Evolutionary conservation across 2,113 vertebrate species (phyloP).

Genomic region (Podiceps cristatus): DNA sequence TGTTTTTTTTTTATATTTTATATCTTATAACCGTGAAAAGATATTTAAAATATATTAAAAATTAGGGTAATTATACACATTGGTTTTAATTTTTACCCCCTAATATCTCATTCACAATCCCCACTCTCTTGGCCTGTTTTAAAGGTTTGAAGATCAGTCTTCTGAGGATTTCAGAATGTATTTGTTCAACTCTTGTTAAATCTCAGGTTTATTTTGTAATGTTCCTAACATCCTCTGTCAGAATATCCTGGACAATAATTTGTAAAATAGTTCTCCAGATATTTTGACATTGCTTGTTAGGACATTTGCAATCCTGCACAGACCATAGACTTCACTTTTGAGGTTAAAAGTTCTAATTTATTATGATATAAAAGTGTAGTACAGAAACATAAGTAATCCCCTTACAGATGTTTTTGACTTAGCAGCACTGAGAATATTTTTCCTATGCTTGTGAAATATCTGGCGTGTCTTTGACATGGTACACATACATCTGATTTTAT

Average conservation of each 20-base stretch:
- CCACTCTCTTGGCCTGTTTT: neutral
- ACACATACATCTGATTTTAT: neutral
- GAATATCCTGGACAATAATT: neutral
- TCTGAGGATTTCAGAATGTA: neutral
- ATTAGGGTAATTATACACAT: neutral
- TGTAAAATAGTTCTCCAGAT: neutral
- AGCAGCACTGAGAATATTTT: neutral
- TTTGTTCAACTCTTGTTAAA: neutral
- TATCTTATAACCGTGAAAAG: rapidly evolving
- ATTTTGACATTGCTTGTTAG: neutral
- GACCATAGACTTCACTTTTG: neutral
- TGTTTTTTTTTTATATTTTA: neutral
- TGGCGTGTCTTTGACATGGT: neutral
- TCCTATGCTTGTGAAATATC: neutral
- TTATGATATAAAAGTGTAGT: neutral
- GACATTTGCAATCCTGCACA: neutral
- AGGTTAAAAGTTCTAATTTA: neutral
- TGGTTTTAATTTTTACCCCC: neutral
- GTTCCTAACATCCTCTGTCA: neutral
- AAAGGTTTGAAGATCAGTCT: neutral
- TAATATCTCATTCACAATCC: neutral
- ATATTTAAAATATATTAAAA: neutral
- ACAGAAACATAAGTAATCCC: neutral
- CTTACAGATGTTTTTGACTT: neutral
- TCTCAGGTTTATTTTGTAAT: neutral